Evolutionary conservation across 1,140 invertebrate genomes (phyloP).

Genomic region (Mamestra configurata): DNA sequence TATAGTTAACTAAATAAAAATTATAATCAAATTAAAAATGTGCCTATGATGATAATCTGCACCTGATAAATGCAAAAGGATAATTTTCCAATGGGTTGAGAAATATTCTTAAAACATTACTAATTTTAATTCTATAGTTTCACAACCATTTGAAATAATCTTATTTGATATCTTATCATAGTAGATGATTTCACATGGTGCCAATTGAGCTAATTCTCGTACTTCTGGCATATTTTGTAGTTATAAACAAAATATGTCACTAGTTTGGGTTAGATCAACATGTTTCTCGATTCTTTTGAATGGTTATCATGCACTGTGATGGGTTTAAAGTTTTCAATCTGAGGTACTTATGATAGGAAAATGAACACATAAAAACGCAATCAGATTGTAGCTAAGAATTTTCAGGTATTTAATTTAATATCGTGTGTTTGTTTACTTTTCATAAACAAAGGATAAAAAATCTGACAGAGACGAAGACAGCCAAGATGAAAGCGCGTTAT

Average conservation of each 20-base stretch:
- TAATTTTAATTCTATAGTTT: neutral
- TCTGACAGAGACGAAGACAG: conserved; percentile 68
- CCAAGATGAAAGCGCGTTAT: conserved; percentile 74
- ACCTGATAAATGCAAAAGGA: conserved; percentile 56
- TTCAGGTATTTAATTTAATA: neutral
- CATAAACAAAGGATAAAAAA: conserved; percentile 60
- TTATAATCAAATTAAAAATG: neutral
- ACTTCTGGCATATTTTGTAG: conserved; percentile 53
- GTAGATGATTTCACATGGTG: conserved; percentile 43
- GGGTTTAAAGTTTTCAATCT: conserved; percentile 78
- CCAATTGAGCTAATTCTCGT: conserved; percentile 32
- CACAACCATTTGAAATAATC: conserved; percentile 56
- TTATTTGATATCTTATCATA: conserved; percentile 29
- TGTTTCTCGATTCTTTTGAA: conserved; percentile 62
- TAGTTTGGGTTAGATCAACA: conserved; percentile 53
- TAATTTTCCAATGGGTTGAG: conserved; percentile 36
- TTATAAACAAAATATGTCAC: conserved; percentile 56
- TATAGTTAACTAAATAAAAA: neutral
- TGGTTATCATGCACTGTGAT: conserved; percentile 72
- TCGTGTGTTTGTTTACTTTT: conserved; percentile 20
- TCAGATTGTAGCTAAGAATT: neutral
- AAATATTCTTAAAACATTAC: conserved; percentile 18
- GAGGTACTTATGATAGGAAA: conserved; percentile 52
- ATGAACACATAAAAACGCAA: neutral
- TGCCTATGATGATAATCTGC: conserved; percentile 64